Evolutionary conservation across 2,888 invertebrate genomes (phyloP), one percentile per base, ranked within the genome.

Genomic region (Mythimna loreyi): DNA sequence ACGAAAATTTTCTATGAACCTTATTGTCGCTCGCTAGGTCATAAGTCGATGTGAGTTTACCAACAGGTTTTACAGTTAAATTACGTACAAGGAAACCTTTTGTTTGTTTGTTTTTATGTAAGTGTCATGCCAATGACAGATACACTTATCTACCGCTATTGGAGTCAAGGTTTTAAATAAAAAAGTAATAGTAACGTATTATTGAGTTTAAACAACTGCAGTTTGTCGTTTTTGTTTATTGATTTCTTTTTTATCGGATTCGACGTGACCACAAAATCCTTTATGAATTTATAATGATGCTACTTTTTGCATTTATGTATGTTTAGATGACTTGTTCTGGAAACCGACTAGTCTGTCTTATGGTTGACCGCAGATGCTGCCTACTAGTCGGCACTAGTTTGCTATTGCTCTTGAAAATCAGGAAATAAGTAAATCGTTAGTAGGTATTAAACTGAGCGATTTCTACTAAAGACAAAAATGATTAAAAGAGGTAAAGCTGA

Each of bases 111-210:
- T 67, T 45, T 67, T 62, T 58, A 36, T n/a, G 52, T 62, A 74
- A 75, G 52, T 52, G 49, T 49, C n/a, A 19, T 43, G 69, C 8
- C 75, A 75, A 52, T 64, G 60, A 69, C 75, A 64, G 70, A 75
- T 75, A 68, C 65, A 50, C 28, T 70, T 75, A 75, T 70, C 64
- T 43, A 47, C n/a, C 11, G 52, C 50, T 45, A 11, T 64, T 64
- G 50, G 33, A 25, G 76, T 70, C 75, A 75, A 75, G 75, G 75
- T 53, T 70, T 60, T 11, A 11, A 5, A 21, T 40, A 56, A 43
- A 57, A 69, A 1, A 36, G 11, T 43, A 45, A 72, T 28, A 56
- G 43, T 36, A 50, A 33, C 1, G 4, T 7, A 56, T 25, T 62
- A 56, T 30, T 62, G 62, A 56, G 40, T 45, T 55, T 19, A 63